These are phyloP conservation scores for Seriola quinqueradiata DNA, from an alignment of 2,113 vertebrate species.

Conservation along the genomic window DNA sequence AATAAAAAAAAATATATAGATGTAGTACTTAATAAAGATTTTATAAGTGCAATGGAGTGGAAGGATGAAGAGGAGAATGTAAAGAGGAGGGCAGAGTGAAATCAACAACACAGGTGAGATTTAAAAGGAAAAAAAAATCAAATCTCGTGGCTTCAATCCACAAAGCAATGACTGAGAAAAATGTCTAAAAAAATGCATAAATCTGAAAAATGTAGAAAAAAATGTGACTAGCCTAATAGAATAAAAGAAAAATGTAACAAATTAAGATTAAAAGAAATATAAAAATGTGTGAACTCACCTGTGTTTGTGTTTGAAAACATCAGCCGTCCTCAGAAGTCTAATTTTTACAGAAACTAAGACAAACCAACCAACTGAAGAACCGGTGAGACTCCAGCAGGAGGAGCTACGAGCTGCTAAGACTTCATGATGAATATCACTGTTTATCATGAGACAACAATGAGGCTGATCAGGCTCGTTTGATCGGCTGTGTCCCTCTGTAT, in stretches of 20 bases:
- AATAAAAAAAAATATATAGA: constrained; percentile 9
- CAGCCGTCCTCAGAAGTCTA: background rate
- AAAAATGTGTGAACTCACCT: background rate
- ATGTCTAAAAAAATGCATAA: background rate
- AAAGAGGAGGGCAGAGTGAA: background rate
- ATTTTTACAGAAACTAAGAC: constrained; percentile 50
- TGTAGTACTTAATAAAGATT: constrained; percentile 8
- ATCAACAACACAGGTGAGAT: constrained; percentile 10
- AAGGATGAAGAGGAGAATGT: background rate
- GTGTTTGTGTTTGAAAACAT: constrained; percentile 8
- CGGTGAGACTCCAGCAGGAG: constrained; percentile 63
- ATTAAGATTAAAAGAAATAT: background rate
- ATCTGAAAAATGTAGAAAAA: background rate
- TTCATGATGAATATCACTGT: background rate
- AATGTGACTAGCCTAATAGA: background rate
- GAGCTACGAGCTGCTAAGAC: background rate
- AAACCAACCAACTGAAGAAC: constrained; percentile 19
- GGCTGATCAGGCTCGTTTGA: constrained; percentile 12
- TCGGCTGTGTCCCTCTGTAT: constrained; percentile 36
- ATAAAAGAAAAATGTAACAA: background rate
- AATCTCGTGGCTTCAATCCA: background rate
- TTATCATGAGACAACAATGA: background rate
- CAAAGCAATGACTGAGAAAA: background rate
- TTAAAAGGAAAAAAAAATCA: background rate
- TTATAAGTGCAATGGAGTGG: constrained; percentile 43